Conservation (phyloP, 2,113 vertebrate genomes). For the Muntiacus muntjak region DNA sequence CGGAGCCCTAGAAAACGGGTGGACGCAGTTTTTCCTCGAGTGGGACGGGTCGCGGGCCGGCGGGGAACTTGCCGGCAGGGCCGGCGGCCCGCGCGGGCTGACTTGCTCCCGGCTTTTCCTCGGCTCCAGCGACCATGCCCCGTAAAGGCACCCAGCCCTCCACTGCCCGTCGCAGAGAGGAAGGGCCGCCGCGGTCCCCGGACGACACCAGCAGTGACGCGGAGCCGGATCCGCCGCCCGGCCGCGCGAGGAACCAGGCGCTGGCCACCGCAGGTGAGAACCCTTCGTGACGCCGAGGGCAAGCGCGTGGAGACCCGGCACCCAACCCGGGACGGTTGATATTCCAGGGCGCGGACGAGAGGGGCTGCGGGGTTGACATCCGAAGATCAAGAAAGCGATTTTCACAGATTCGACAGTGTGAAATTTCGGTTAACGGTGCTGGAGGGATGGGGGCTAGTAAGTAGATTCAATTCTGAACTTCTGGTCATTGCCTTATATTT, state of each 20-base stretch:
- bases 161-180: slow-evolving; percentile 17
- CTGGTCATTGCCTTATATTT: neutral
- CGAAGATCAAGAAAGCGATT: neutral
- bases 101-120: neutral
- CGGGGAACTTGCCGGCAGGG: neutral
- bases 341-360: neutral
- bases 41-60: neutral
- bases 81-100: neutral
- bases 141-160: slow-evolving; percentile 55
- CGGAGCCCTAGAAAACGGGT: neutral
- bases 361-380: neutral
- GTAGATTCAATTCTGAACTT: neutral
- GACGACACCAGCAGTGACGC: slow-evolving; percentile 20
- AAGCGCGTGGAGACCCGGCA: neutral
- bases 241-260: neutral
- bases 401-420: neutral
- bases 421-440: neutral
- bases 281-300: neutral
- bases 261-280: slow-evolving; percentile 25
- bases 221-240: neutral
- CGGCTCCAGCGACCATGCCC: slow-evolving; percentile 57
- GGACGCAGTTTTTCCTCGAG: neutral
- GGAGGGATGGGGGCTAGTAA: neutral
- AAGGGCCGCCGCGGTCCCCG: neutral
- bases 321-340: neutral